Evolutionary conservation across 1,140 invertebrate species (phyloP).

Genomic region (Papilio polyxenes): DNA sequence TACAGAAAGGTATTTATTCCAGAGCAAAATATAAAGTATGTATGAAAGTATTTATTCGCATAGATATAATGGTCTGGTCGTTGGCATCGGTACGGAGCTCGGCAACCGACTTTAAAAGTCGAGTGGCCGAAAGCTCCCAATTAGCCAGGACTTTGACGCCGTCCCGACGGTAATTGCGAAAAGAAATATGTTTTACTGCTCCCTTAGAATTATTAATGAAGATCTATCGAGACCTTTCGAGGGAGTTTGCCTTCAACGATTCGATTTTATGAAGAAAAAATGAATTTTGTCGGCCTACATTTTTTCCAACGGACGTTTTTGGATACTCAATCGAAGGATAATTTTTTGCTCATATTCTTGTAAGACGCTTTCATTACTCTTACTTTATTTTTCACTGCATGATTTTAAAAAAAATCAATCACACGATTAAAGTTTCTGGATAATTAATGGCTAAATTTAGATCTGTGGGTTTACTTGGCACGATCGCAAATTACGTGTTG

Average conservation of each 20-base stretch:
- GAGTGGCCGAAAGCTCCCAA: constrained; percentile 74
- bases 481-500: background rate
- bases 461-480: background rate
- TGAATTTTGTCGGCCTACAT: background rate
- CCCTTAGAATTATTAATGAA: constrained; percentile 63
- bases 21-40: constrained; percentile 47
- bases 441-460: background rate
- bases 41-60: constrained; percentile 60
- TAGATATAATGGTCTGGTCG: constrained; percentile 51
- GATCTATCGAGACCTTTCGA: constrained; percentile 36
- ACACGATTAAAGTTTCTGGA: background rate
- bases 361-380: background rate
- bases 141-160: constrained; percentile 72
- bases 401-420: background rate
- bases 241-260: background rate
- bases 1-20: constrained; percentile 22
- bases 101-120: constrained; percentile 67
- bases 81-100: constrained; percentile 48
- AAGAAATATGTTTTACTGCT: constrained; percentile 72
- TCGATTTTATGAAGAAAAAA: constrained; percentile 1
- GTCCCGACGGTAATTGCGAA: constrained; percentile 67
- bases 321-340: background rate
- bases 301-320: background rate
- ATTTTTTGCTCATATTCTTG: background rate
- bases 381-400: background rate